A percentile compares a stretch with the other conserved stretches of the same genome.
These are phyloP conservation scores for Darevskia mixta DNA, from an alignment of 2,797 vertebrate species.

Conservation along the genomic window DNA sequence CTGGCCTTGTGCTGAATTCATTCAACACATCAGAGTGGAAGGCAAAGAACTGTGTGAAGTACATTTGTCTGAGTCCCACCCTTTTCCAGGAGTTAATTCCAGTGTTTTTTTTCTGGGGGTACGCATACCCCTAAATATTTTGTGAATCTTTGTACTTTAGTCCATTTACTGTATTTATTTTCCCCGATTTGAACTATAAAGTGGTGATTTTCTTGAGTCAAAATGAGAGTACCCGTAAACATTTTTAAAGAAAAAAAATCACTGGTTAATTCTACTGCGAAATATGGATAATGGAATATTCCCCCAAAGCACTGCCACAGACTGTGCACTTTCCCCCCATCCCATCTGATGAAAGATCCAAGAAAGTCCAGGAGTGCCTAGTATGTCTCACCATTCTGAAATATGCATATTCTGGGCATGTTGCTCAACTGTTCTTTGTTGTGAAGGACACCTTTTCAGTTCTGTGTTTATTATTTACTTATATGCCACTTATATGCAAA, in stretches of 20 bases:
- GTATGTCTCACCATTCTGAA: neutral
- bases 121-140: no score
- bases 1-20: neutral
- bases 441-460: neutral
- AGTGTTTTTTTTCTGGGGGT: no score
- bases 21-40: neutral
- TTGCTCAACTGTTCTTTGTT: neutral
- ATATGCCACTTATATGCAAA: no score
- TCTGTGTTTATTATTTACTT: neutral
- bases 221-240: no score
- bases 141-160: no score
- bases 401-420: neutral
- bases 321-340: neutral
- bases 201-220: no score
- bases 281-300: constrained; percentile 1
- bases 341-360: neutral
- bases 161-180: no score
- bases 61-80: neutral
- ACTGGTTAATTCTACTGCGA: neutral
- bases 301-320: neutral
- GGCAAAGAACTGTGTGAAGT: neutral
- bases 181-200: no score
- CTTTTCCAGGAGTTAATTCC: neutral
- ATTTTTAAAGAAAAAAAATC: no score
- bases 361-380: neutral